Conservation (phyloP, 1,140 invertebrate species). For the Anagrus nilaparvatae region DNA sequence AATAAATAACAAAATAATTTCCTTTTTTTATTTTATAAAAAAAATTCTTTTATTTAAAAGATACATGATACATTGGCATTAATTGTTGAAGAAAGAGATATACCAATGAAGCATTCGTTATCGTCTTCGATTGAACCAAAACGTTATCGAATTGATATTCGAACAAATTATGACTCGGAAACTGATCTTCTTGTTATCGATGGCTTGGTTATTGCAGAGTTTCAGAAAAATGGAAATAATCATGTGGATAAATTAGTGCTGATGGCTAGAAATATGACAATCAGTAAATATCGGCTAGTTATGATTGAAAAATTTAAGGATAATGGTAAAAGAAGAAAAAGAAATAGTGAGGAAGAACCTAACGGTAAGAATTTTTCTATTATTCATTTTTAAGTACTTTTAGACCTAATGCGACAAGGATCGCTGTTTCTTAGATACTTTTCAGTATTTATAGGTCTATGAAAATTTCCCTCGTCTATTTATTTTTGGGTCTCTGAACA, state of each 20-base stretch:
- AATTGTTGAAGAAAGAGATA: slow-evolving; percentile 16
- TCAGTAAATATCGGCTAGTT: slow-evolving; percentile 15
- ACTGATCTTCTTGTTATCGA: slow-evolving; percentile 15
- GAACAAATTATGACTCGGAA: slow-evolving; percentile 18
- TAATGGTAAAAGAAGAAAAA: slow-evolving; percentile 16
- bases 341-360: slow-evolving; percentile 6
- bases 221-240: slow-evolving; percentile 18
- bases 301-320: slow-evolving; percentile 1
- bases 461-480: too few species aligned
- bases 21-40: too few species aligned
- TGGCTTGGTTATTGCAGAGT: slow-evolving; percentile 24
- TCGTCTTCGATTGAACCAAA: slow-evolving; percentile 21
- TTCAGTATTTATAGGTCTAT: too few species aligned
- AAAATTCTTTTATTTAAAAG: too few species aligned
- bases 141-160: slow-evolving; percentile 25
- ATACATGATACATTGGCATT: slow-evolving; percentile 23
- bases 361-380: too few species aligned
- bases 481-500: too few species aligned
- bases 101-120: slow-evolving; percentile 17
- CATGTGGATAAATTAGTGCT: slow-evolving; percentile 18
- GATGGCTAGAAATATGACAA: slow-evolving; percentile 23
- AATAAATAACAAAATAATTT: too few species aligned
- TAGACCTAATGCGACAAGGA: too few species aligned
- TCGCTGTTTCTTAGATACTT: too few species aligned
- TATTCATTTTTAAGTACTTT: too few species aligned